Evolutionary conservation across 2,888 invertebrate genomes (phyloP), one percentile per base, ranked within the genome.

Genomic region (Athetis lepigone): DNA sequence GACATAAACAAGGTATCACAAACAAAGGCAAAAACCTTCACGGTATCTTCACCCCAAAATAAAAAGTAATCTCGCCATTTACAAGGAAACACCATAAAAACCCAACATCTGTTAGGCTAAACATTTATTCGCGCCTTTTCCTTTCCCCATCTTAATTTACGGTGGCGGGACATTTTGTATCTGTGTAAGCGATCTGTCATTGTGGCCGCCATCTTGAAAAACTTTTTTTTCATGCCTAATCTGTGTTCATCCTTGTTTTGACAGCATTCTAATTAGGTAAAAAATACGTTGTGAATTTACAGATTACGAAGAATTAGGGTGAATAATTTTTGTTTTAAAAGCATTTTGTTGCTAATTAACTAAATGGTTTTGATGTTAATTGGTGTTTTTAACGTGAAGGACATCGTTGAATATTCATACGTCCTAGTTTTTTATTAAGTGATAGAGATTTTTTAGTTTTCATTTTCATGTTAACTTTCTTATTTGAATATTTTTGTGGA

Each of bases 131-230:
- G 56, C 71, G 64, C 80, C 62, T 79, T 76, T 79, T 70, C 67
- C 46, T 58, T 47, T 66, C 67, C 79, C 80, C 72, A 47, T 77
- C 82, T 77, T 80, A 80, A 80, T 80, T 81, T 72, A 81, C 79
- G 86, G 89, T 88, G 90, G 86, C 88, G 76, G 70, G 90, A 91
- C 92, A 92, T 92, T 90, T 88, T 89, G 88, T 89, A 83, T 77
- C 79, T 81, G 77, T 93, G 94, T 93, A 90, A 93, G 88, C 92
- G 88, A 93, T 93, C 93, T 93, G 94, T 94, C 93, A 93, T 85
- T 84, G 81, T 82, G 78, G 33, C 39, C 11, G 85, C 87, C 85
- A 84, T 84, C 71, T 82, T 81, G 83, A 71, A 75, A 82, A 82
- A 83, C 86, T 88, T 87, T 87, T 86, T 87, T 81, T 79, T 83